A percentile compares a stretch with the other conserved stretches of the same genome.
These are phyloP conservation scores for Nycticorax nycticorax DNA, from an alignment of 2,113 vertebrate genomes.

Conservation along the genomic window DNA sequence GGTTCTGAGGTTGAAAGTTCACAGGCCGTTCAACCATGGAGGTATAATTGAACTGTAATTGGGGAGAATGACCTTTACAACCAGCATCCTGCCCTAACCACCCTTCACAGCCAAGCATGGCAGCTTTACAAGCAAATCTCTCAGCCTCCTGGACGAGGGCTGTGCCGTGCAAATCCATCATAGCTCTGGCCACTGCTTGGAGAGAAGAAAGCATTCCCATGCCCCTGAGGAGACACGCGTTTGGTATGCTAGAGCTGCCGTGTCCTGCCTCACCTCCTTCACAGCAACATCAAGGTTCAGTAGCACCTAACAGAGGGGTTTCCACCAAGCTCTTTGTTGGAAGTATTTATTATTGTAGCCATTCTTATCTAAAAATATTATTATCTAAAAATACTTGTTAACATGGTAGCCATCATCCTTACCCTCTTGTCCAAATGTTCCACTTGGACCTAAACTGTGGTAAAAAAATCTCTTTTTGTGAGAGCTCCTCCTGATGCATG, in stretches of 20 bases:
- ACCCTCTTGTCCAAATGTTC: not conserved
- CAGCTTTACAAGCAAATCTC: not conserved
- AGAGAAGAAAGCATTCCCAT: no score
- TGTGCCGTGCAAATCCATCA: not conserved
- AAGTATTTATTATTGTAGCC: not conserved
- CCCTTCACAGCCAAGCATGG: not conserved
- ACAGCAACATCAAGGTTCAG: not conserved
- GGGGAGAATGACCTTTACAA: not conserved
- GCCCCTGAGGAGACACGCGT: accelerated
- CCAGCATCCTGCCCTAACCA: not conserved
- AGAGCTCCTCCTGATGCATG: not conserved
- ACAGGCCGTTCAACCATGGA: not conserved
- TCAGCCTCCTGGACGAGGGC: not conserved
- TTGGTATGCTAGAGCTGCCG: accelerated
- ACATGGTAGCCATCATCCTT: not conserved
- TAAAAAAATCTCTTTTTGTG: not conserved
- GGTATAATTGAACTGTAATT: not conserved
- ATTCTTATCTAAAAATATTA: not conserved
- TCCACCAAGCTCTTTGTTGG: not conserved
- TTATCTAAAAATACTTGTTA: not conserved
- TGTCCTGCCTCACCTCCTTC: not conserved
- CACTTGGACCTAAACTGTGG: not conserved
- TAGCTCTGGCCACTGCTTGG: not conserved
- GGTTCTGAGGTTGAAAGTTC: not conserved
- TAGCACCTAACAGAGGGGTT: accelerated